Evolutionary conservation across 2,888 invertebrate species (phyloP).

Genomic region (Lottia gigantea): DNA sequence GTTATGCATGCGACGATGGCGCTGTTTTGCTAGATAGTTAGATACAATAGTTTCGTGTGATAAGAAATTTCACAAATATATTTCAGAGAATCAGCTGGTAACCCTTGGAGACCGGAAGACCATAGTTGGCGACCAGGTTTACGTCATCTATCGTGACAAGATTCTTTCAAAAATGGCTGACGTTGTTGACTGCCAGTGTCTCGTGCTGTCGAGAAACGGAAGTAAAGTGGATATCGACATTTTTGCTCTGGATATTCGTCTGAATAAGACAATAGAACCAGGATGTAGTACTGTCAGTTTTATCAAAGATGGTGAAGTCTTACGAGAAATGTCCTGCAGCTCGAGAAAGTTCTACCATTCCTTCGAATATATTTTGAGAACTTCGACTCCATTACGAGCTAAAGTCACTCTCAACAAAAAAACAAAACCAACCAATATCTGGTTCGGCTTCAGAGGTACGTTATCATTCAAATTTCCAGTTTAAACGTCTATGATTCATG

Average conservation of each 20-base stretch:
- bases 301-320: not conserved
- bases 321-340: not conserved
- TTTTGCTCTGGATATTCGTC: not conserved
- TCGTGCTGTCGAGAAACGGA: not conserved
- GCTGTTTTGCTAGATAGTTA: no score
- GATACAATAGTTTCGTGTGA: no score
- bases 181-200: not conserved
- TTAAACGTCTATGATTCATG: no score
- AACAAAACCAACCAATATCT: not conserved
- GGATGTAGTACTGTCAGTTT: conserved; percentile 1
- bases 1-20: no score
- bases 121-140: not conserved
- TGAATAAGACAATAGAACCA: not conserved
- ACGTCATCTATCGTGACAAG: not conserved
- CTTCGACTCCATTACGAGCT: not conserved
- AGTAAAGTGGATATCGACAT: not conserved
- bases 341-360: not conserved
- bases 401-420: not conserved
- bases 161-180: not conserved
- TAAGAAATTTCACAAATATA: no score
- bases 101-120: conserved; percentile 2
- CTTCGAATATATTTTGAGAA: not conserved
- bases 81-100: not conserved
- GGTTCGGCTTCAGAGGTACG: conserved; percentile 8
- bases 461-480: no score